phyloP scores from a whole-genome alignment of 2,888 invertebrate genomes.

The Neoaliturus tenellus region DNA sequence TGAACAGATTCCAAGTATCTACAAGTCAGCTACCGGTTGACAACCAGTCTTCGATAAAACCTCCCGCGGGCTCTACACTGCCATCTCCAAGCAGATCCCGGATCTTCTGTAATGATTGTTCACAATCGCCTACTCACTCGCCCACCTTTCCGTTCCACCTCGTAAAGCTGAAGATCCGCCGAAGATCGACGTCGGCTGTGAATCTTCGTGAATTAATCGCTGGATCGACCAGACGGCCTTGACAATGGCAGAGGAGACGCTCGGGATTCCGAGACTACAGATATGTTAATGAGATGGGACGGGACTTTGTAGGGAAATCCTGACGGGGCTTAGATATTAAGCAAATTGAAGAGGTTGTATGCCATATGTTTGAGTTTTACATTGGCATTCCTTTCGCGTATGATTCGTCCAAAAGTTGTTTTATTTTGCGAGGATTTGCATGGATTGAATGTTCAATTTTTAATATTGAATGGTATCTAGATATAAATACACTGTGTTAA shows the following conservation, averaged over 20 bases:
- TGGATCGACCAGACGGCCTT: not conserved
- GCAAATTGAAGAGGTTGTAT: too few relatives aligned
- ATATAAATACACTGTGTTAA: too few relatives aligned
- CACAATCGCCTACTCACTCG: not conserved
- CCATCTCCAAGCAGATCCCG: not conserved
- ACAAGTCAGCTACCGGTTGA: not conserved
- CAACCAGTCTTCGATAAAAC: not conserved
- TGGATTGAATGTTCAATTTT: too few relatives aligned
- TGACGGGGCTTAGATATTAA: too few relatives aligned
- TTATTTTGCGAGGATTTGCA: too few relatives aligned
- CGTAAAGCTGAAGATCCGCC: too few relatives aligned
- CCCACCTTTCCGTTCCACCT: not conserved
- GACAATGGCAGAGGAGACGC: not conserved
- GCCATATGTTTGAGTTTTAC: too few relatives aligned
- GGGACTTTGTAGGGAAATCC: not conserved
- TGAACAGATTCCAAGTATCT: too few relatives aligned
- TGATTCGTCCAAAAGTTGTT: too few relatives aligned
- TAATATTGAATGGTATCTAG: too few relatives aligned
- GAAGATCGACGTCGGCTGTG: not conserved
- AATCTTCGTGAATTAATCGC: not conserved
- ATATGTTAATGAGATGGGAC: not conserved
- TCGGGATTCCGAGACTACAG: not conserved
- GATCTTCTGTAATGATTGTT: not conserved
- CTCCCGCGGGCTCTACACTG: not conserved
- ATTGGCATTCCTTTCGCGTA: too few relatives aligned